These are phyloP conservation scores for Ophiodon elongatus DNA, from an alignment of 2,113 vertebrate species.

Conservation along the genomic window DNA sequence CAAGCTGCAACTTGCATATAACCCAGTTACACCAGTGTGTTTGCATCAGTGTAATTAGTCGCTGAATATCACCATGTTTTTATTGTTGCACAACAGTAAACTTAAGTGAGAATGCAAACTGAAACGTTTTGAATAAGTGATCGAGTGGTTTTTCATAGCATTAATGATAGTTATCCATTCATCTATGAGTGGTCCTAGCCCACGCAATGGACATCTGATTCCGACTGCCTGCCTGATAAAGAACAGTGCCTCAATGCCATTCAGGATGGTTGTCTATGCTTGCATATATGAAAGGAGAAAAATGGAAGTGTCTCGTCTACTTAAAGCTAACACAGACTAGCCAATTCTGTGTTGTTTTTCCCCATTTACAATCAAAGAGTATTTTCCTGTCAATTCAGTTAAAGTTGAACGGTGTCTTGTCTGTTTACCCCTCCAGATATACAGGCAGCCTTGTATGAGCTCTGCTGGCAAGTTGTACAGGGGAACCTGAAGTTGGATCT, in stretches of 20 bases:
- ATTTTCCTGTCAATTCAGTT: not conserved
- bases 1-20: not conserved
- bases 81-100: not conserved
- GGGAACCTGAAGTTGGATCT: conserved; percentile 96
- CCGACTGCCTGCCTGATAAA: not conserved
- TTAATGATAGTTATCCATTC: not conserved
- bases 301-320: not conserved
- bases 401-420: conserved; percentile 14
- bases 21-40: not conserved
- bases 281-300: not conserved
- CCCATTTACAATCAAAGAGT: not conserved
- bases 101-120: not conserved
- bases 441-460: conserved; percentile 93
- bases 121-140: not conserved
- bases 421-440: conserved; percentile 87
- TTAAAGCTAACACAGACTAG: not conserved
- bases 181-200: not conserved
- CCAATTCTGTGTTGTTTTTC: not conserved
- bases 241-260: not conserved
- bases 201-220: not conserved
- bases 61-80: not conserved
- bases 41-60: not conserved
- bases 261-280: not conserved
- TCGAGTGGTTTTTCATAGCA: not conserved
- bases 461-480: conserved; percentile 94